phyloP scores from a whole-genome alignment of 1,140 invertebrate genomes.

The Drosophila ogumai region DNA sequence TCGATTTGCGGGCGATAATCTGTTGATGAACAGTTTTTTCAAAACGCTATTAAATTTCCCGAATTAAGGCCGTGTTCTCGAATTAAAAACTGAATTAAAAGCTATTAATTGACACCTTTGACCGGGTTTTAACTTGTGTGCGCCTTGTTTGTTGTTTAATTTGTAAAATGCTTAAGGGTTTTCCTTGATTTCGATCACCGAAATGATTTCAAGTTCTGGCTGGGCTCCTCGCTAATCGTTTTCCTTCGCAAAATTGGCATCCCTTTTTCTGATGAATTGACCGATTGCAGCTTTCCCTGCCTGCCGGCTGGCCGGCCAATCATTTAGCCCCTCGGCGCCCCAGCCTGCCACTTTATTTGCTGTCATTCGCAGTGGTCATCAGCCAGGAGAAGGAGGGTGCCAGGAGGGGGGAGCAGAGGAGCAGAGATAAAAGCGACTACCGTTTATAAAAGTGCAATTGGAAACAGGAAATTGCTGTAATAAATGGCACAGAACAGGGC shows the following conservation, averaged over 20 bases:
- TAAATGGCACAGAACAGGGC: slow-evolving; percentile 68
- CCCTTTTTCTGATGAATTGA: slow-evolving; percentile 33
- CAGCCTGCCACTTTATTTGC: slow-evolving; percentile 11
- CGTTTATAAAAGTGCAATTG: slow-evolving; percentile 80
- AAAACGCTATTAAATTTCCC: not conserved
- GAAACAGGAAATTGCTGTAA: slow-evolving; percentile 77
- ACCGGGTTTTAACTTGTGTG: not conserved
- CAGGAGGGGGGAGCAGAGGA: no score
- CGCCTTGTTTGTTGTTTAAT: not conserved
- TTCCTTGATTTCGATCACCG: not conserved
- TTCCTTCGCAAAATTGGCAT: slow-evolving; percentile 5
- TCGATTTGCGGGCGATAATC: slow-evolving; percentile 21
- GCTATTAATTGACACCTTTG: not conserved
- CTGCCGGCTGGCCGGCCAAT: slow-evolving; percentile 9
- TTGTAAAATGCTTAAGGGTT: not conserved
- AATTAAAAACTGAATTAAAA: not conserved
- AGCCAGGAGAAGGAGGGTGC: not conserved
- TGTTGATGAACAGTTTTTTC: slow-evolving; percentile 1
- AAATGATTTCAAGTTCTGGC: not conserved
- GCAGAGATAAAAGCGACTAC: slow-evolving; percentile 61
- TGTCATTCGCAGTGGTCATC: slow-evolving; percentile 7
- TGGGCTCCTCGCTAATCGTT: not conserved
- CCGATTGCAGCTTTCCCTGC: slow-evolving; percentile 21
- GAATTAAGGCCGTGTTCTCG: not conserved
- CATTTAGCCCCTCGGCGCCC: slow-evolving; percentile 23